Base-by-base conservation (phyloP, 2,797 vertebrate species). In the Premnoplex brunnescens region DNA sequence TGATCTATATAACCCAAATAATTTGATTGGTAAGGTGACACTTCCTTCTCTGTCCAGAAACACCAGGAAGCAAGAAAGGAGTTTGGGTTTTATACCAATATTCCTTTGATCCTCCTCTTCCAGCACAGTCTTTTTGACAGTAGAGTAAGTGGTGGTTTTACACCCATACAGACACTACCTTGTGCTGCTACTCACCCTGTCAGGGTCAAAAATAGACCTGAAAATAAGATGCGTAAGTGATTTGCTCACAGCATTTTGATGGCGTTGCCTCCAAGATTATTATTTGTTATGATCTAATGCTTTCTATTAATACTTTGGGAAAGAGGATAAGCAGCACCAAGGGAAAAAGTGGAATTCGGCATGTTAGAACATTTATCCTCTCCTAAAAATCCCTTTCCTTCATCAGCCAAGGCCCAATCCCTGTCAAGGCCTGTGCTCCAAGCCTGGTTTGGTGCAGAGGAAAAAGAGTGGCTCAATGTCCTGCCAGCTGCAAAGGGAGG, bases 231-330 rank as follows among this genome's bases (percentile, higher is more conserved):
- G 3, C 32, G 26, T 2, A 32, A 89, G 56, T 79, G 68, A 94
- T 58, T 69, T 59, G 27, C 92, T 89, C n/a, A 1, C 34, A 91
- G 59, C 68, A 49, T 92, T 89, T 85, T 39, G 66, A 64, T 78
- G 72, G 41, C 43, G 30, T 69, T 76, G 74, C 88, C 30, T 54
- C 81, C 39, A 68, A 59, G 48, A 51, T 14, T 59, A 75, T 93
- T 72, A 68, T 85, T 67, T 88, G 34, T 60, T 63, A 48, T 94
- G 89, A 94, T 51, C 84, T 93, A 79, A 92, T 71, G 17, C 30
- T 71, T 94, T 95, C 91, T 96, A 92, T 92, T 95, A 96, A 95
- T 95, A 95, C 67, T 85, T 88, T 14, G 43, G 86, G 88, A 78
- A 81, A 90, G 78, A 75, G 28, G 62, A 82, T 77, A 60, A 87